A percentile compares a stretch with the other conserved stretches of the same genome.
phyloP scores from a whole-genome alignment of 2,888 invertebrate species.

The Callinectes sapidus region DNA sequence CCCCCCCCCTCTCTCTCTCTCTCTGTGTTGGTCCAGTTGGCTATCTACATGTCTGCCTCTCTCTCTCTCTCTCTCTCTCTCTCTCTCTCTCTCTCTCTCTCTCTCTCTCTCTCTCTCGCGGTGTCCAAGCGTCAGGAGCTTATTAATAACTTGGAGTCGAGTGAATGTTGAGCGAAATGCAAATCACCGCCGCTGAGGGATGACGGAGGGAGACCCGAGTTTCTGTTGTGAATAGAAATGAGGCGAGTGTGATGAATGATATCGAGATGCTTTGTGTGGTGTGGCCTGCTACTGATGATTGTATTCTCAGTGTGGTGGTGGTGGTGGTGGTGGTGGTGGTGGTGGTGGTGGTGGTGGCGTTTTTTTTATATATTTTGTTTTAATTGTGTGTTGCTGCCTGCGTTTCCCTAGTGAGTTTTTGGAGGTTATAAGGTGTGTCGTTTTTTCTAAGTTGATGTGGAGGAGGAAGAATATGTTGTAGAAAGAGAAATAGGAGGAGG shows the following conservation, averaged over 20 bases:
- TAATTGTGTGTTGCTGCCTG: background rate
- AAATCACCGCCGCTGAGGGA: conserved; percentile 58
- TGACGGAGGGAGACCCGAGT: conserved; percentile 35
- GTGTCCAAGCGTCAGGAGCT: conserved; percentile 11
- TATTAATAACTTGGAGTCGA: conserved; percentile 56
- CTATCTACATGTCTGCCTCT: background rate
- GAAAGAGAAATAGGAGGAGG: background rate
- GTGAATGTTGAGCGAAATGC: conserved; percentile 60
- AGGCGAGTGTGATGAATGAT: conserved; percentile 44
- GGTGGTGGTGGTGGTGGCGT: too few relatives aligned
- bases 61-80: background rate
- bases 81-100: background rate
- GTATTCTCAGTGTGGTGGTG: background rate
- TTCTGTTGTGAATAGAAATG: conserved; percentile 50
- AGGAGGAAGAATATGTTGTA: background rate
- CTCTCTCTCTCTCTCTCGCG: conserved; percentile 17
- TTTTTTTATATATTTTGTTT: background rate
- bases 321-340: too few relatives aligned
- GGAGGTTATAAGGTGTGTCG: background rate
- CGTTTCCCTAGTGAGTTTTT: background rate
- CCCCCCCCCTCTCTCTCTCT: background rate
- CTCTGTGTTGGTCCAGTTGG: background rate
- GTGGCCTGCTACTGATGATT: background rate
- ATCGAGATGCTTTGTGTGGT: conserved; percentile 32
- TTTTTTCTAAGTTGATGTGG: too few relatives aligned